Percentiles rank a stretch among this genome's conserved stretches.
Conservation (phyloP, 1,140 invertebrate species). For the Diachasmimorpha longicaudata region DNA sequence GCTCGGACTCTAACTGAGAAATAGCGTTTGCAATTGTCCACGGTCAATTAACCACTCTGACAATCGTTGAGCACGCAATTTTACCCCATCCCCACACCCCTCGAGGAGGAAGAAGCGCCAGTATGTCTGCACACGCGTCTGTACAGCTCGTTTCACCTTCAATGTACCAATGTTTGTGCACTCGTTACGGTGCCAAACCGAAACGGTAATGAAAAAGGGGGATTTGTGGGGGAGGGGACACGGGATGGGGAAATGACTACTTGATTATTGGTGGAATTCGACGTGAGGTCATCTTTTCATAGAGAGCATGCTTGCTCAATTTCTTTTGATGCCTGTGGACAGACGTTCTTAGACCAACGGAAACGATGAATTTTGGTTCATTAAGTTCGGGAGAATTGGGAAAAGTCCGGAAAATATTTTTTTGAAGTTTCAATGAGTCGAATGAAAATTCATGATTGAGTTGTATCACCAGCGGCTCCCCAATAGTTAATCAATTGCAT, state of each 20-base stretch:
- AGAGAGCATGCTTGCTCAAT: too few relatives aligned
- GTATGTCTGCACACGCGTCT: neutral
- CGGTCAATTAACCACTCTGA: slow-evolving; percentile 39
- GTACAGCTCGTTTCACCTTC: neutral
- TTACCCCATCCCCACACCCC: too few relatives aligned
- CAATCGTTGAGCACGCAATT: slow-evolving; percentile 33
- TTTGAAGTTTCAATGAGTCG: too few relatives aligned
- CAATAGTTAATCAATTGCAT: too few relatives aligned
- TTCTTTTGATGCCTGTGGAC: too few relatives aligned
- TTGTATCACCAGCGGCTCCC: too few relatives aligned
- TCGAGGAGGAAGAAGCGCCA: slow-evolving; percentile 6
- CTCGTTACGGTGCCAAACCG: neutral
- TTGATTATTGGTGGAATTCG: neutral
- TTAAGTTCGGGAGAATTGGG: too few relatives aligned
- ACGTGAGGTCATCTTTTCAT: too few relatives aligned
- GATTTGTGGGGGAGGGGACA: too few relatives aligned
- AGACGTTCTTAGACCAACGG: too few relatives aligned
- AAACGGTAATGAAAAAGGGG: neutral
- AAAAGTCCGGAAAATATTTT: neutral
- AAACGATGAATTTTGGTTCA: too few relatives aligned
- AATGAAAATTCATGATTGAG: too few relatives aligned
- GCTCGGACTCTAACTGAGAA: slow-evolving; percentile 16
- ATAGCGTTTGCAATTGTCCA: slow-evolving; percentile 29
- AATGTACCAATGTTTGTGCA: neutral
- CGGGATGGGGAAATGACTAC: neutral